Base-by-base conservation (phyloP, 2,888 invertebrate species). In the Callyntrura sp. region DNA sequence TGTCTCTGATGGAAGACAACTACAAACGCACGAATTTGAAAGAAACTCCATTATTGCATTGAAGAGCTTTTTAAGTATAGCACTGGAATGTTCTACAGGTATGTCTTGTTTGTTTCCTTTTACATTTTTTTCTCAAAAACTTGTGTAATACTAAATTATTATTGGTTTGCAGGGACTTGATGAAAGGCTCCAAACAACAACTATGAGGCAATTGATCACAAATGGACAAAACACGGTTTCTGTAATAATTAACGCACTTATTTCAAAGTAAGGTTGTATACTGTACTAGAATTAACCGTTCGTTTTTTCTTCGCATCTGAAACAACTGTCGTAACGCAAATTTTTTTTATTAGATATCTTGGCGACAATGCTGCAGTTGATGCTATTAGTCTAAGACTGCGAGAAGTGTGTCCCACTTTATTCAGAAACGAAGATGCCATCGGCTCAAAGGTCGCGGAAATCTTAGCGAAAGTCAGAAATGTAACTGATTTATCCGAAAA, bases 401-500 rank as follows among this genome's bases (percentile, higher is more conserved):
- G 99, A 73, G 97, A 98, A 93, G 96, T 98, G 0, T 99, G 99
- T 94, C 99, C 99, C 0, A 97, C 97, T 93, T 95, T 99, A 35
- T 99, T 99, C 94, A 97, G 97, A 92, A 97, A 97, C 93, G 99
- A 99, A 95, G 99, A 99, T 95, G 99, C 99, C 3, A 97, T 98
- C 12, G 98, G 98, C 93, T 98, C 99, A 1, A 99, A 99, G 95
- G 98, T 98, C 94, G 94, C 93, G 87, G 93, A 93, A 88, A 93
- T 93, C 25, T 70, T 93, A 12, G 86, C 92, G 1, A 93, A 93
- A 91, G 92, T 92, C 2, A 92, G 91, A 86, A 84, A 88, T n/a
- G 79, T 91, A 0, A 84, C 90, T 9, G 92, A 93, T 70, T n/a
- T 57, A 11, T 9, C 73, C n/a, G 93, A 93, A 62, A 92, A 89